Conservation (phyloP, 2,888 invertebrate species). For the Eilema griseolum region DNA sequence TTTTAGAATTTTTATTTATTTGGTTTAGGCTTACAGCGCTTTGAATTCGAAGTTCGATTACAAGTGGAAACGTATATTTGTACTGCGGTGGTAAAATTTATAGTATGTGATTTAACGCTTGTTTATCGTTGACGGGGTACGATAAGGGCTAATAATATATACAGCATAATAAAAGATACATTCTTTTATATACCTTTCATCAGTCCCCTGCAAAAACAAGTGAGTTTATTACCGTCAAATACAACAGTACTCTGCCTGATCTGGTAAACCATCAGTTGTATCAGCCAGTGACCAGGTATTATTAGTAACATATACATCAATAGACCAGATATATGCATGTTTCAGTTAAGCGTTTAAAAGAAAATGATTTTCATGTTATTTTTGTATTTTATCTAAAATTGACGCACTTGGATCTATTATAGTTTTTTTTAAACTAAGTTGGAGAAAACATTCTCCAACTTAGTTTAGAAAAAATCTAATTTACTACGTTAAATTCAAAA, state of each 20-base stretch:
- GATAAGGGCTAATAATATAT: too few relatives aligned
- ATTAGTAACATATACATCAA: neutral
- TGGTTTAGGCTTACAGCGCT: neutral
- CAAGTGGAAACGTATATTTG: neutral
- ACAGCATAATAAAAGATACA: too few relatives aligned
- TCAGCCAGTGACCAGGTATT: neutral
- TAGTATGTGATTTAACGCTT: neutral
- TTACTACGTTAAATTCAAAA: neutral
- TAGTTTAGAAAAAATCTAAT: too few relatives aligned
- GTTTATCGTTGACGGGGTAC: neutral
- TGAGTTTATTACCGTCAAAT: too few relatives aligned
- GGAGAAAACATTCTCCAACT: too few relatives aligned
- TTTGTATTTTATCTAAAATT: neutral
- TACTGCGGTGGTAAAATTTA: neutral
- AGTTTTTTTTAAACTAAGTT: neutral
- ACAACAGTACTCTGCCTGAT: neutral
- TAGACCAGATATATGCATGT: too few relatives aligned
- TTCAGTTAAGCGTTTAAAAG: neutral
- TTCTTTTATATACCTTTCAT: too few relatives aligned
- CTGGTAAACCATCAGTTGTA: neutral
- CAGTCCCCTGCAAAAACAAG: too few relatives aligned
- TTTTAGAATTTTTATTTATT: constrained; percentile 38
- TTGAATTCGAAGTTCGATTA: constrained; percentile 1
- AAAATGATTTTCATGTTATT: neutral
- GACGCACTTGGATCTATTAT: neutral